Evolutionary conservation across 2,113 vertebrate genomes (phyloP).

Genomic region (Phycodurus eques): DNA sequence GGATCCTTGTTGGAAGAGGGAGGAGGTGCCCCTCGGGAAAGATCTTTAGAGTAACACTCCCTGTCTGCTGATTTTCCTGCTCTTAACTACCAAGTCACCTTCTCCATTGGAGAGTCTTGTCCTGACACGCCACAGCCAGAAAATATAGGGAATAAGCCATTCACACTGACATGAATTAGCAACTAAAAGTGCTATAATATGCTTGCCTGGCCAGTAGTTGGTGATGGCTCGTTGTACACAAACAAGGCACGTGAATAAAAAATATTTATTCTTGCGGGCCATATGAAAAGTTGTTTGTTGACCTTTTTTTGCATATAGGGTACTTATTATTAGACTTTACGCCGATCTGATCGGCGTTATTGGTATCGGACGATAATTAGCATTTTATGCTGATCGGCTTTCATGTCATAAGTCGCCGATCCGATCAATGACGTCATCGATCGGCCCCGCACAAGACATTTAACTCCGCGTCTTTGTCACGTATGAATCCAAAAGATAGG

Average conservation of each 20-base stretch:
- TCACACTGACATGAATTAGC: not conserved
- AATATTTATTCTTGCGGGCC: not conserved
- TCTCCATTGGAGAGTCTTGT: conserved; percentile 33
- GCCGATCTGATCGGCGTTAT: no score
- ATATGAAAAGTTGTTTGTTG: not conserved
- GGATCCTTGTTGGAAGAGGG: conserved; percentile 31
- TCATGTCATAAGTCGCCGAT: no score
- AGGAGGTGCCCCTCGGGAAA: conserved; percentile 47
- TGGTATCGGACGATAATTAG: no score
- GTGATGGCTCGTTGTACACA: not conserved
- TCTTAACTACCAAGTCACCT: conserved; percentile 21
- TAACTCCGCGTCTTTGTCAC: no score
- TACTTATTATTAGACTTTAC: not conserved
- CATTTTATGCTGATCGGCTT: no score
- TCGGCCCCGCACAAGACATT: no score
- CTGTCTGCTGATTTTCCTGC: conserved; percentile 45
- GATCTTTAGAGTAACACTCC: conserved; percentile 52
- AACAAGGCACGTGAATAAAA: not conserved
- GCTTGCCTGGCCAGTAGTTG: not conserved
- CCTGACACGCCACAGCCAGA: conserved; percentile 31
- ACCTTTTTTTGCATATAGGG: not conserved
- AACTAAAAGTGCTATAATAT: not conserved
- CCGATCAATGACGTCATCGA: no score
- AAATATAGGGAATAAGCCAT: not conserved
- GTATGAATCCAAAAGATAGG: no score